These are phyloP conservation scores for Scomber japonicus DNA, from an alignment of 2,113 vertebrate genomes.

Conservation along the genomic window DNA sequence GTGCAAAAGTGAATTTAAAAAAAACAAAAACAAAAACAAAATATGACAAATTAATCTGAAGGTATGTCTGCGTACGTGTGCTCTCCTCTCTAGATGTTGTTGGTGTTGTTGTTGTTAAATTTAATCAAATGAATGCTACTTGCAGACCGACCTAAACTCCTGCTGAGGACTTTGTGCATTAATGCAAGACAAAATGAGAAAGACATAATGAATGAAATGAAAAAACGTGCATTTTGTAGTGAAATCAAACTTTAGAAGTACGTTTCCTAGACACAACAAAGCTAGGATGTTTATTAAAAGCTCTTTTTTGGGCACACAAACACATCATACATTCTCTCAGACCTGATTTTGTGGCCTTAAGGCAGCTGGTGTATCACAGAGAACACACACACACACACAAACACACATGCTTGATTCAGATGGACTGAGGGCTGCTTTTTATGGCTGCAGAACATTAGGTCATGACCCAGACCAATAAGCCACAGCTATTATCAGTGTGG, in stretches of 20 bases:
- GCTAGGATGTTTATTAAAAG: conserved; percentile 30
- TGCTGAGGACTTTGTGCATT: not conserved
- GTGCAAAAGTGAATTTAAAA: not conserved
- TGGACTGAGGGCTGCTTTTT: conserved; percentile 71
- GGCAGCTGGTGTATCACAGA: conserved; percentile 65
- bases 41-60: not conserved
- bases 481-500: conserved; percentile 58
- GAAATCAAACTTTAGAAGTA: not conserved
- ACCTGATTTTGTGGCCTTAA: conserved; percentile 56
- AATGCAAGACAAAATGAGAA: not conserved
- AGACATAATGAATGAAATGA: not conserved
- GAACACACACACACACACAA: conserved; percentile 13
- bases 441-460: conserved; percentile 77
- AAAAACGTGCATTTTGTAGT: not conserved
- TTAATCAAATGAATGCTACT: not conserved
- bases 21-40: not conserved
- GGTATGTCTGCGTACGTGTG: not conserved
- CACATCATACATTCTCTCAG: conserved; percentile 31
- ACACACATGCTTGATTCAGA: conserved; percentile 38
- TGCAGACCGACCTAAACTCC: not conserved
- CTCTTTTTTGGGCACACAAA: conserved; percentile 2
- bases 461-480: conserved; percentile 64
- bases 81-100: not conserved
- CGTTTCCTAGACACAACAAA: not conserved
- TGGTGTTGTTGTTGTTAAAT: not conserved